Percentiles rank a stretch among this genome's conserved stretches.
These are phyloP conservation scores for Drosophila aff. DNA, from an alignment of 1,140 invertebrate genomes.

Conservation along the genomic window DNA sequence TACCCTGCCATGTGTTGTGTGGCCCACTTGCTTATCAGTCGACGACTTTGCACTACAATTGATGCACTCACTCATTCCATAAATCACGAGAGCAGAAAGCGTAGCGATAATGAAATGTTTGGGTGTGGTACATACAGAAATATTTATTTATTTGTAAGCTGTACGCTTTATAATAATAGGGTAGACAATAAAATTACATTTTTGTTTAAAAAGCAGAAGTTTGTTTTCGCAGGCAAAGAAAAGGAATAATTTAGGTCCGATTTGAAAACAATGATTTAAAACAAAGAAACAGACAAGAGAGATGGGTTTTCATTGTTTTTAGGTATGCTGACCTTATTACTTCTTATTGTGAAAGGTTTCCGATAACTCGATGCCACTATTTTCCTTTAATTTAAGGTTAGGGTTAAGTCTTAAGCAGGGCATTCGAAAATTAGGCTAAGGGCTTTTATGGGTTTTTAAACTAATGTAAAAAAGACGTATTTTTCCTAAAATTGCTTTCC, in stretches of 20 bases:
- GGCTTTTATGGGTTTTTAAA: not conserved
- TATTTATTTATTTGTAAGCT: not conserved
- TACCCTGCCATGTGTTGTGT: conserved; percentile 32
- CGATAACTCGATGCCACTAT: not conserved
- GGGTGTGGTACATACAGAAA: not conserved
- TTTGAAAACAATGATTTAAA: not conserved
- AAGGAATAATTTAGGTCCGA: not conserved
- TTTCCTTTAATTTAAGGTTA: not conserved
- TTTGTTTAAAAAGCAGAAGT: not conserved
- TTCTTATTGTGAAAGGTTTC: not conserved
- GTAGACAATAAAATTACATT: too few species aligned
- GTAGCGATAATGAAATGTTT: conserved; percentile 11
- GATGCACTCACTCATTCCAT: conserved; percentile 42
- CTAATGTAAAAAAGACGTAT: not conserved
- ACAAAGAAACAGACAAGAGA: not conserved
- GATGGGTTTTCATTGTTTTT: not conserved
- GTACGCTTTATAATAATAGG: not conserved
- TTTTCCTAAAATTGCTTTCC: not conserved
- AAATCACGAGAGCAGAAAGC: conserved; percentile 46
- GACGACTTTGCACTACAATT: conserved; percentile 54
- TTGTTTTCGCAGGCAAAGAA: not conserved
- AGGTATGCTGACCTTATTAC: not conserved
- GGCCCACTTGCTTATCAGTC: conserved; percentile 47
- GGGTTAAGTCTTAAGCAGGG: not conserved
- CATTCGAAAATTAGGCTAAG: not conserved